These are phyloP conservation scores for Gasteruption jaculator DNA, from an alignment of 2,888 invertebrate species.

Conservation along the genomic window DNA sequence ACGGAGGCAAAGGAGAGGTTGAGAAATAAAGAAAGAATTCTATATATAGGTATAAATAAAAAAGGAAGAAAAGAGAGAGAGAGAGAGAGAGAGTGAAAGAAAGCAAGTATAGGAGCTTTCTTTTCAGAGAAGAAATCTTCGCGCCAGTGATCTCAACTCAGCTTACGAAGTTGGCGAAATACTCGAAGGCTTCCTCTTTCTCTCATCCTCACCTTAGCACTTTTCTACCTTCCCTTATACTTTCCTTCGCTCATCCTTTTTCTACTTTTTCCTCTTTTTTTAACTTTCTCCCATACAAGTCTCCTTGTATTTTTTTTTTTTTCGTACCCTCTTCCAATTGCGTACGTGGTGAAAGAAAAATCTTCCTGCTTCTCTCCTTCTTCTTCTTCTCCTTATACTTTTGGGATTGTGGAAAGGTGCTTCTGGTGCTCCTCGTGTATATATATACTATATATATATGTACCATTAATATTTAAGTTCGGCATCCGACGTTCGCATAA, in stretches of 20 bases:
- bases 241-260: constrained; percentile 6
- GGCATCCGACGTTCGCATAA: too few relatives aligned
- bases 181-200: constrained; percentile 32
- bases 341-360: constrained; percentile 27
- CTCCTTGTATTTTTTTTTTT: constrained; percentile 5
- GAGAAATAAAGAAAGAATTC: neutral
- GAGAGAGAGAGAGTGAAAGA: constrained; percentile 11
- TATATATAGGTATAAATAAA: neutral
- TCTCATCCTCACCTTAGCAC: constrained; percentile 10
- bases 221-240: constrained; percentile 12
- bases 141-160: constrained; percentile 40
- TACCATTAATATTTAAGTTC: too few relatives aligned
- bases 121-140: constrained; percentile 36
- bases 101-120: constrained; percentile 17
- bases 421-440: too few relatives aligned
- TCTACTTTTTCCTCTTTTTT: constrained; percentile 20
- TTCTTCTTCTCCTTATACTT: constrained; percentile 18
- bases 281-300: constrained; percentile 17
- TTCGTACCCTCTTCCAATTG: constrained; percentile 23
- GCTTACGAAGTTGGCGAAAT: constrained; percentile 48
- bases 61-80: constrained; percentile 6
- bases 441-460: too few relatives aligned
- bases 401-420: too few relatives aligned
- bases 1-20: constrained; percentile 1
- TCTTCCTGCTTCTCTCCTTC: constrained; percentile 15